These are phyloP conservation scores for Zosterops japonicus DNA, from an alignment of 2,113 vertebrate species.

Conservation along the genomic window DNA sequence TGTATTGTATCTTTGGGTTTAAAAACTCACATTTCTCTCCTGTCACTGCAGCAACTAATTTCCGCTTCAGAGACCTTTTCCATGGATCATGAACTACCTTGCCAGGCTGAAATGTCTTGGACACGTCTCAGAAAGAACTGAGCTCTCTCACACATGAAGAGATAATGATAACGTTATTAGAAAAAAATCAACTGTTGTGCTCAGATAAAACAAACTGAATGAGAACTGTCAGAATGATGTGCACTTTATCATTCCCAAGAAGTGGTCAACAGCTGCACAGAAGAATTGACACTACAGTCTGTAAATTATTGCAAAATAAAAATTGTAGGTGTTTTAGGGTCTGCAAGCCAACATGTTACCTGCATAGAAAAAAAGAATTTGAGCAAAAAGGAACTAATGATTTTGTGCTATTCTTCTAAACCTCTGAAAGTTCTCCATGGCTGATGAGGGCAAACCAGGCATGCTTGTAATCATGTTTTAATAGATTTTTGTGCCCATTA, in stretches of 20 bases:
- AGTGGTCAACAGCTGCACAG: background rate
- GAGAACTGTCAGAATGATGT: background rate
- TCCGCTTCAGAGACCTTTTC: conserved; percentile 2
- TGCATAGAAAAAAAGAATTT: background rate
- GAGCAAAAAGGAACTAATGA: background rate
- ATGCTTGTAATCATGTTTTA: background rate
- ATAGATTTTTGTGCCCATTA: background rate
- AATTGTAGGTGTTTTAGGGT: background rate
- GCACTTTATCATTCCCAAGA: background rate
- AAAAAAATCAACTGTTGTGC: background rate
- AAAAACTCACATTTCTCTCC: background rate
- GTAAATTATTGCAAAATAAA: background rate
- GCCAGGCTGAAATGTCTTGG: background rate
- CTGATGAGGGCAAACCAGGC: background rate
- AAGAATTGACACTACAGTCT: background rate
- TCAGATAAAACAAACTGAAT: background rate
- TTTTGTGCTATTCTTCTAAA: background rate
- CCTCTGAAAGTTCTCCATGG: background rate
- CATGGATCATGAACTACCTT: background rate
- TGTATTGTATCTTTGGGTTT: background rate
- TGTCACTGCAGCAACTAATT: background rate
- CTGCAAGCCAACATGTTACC: background rate
- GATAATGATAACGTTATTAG: background rate
- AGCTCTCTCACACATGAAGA: background rate
- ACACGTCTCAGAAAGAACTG: background rate